A percentile compares a stretch with the other conserved stretches of the same genome.
Conservation (phyloP, 2,797 vertebrate genomes). For the Tympanoctomys barrerae region DNA sequence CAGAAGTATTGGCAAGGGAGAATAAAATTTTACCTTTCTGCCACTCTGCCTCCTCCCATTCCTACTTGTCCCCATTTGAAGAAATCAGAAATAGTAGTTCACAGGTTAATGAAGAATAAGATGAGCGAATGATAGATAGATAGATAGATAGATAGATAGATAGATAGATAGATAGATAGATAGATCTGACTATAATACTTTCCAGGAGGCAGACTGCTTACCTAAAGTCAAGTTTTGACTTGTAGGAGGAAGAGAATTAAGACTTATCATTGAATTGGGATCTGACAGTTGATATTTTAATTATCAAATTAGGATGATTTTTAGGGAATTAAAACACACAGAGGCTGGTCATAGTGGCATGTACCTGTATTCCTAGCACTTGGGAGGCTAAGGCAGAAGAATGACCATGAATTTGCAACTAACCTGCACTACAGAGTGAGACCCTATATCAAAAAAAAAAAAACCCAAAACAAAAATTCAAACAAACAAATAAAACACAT, state of each 20-base stretch:
- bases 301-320: slow-evolving; percentile 16
- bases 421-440: neutral
- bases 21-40: neutral
- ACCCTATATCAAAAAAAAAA: neutral
- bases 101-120: neutral
- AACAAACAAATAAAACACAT: neutral
- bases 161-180: no score
- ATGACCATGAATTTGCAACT: neutral
- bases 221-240: neutral
- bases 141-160: no score
- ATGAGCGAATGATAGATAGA: neutral
- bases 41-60: neutral
- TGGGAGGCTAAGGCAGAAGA: neutral
- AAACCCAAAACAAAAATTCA: neutral
- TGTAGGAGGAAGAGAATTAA: neutral
- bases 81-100: neutral
- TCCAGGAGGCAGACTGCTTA: neutral
- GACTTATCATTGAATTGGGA: neutral
- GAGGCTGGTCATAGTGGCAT: no score
- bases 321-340: neutral
- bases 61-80: neutral
- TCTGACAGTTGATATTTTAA: slow-evolving; percentile 15
- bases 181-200: neutral
- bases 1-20: neutral
- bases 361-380: neutral